phyloP scores from a whole-genome alignment of 2,888 invertebrate species.

The Drosophila pegasa region DNA sequence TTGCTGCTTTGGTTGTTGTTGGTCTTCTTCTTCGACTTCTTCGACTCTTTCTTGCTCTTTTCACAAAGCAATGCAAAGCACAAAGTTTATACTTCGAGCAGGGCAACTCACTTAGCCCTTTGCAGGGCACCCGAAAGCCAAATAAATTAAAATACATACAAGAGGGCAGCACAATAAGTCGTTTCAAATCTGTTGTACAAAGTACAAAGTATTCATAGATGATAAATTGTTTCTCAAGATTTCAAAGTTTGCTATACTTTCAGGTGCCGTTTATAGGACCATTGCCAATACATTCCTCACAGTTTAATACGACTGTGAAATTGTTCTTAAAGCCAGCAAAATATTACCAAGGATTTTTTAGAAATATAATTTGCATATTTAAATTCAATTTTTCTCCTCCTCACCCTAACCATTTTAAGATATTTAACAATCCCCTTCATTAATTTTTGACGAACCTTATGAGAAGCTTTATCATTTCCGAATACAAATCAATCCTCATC shows the following conservation, averaged over 20 bases:
- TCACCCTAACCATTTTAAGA: not conserved
- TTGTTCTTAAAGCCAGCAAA: not conserved
- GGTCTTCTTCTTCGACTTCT: slow-evolving; percentile 33
- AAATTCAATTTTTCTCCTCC: not conserved
- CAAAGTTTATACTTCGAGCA: slow-evolving; percentile 72
- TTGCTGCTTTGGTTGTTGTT: slow-evolving; percentile 21
- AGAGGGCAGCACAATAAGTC: slow-evolving; percentile 53
- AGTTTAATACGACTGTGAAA: not conserved
- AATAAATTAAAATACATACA: slow-evolving; percentile 75
- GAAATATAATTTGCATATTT: not conserved
- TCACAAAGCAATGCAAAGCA: slow-evolving; percentile 68
- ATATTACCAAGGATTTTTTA: not conserved
- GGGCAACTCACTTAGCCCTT: slow-evolving; percentile 73
- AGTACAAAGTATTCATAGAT: slow-evolving; percentile 16
- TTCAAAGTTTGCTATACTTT: slow-evolving; percentile 4
- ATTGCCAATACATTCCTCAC: not conserved
- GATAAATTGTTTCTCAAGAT: slow-evolving; percentile 31
- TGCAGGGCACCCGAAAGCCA: slow-evolving; percentile 45
- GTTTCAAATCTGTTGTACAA: slow-evolving; percentile 22
- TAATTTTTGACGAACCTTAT: not conserved
- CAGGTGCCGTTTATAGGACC: not conserved
- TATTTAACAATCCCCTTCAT: not conserved
- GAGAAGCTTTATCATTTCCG: not conserved
- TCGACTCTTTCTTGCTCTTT: slow-evolving; percentile 21
- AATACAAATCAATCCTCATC: not conserved